A percentile compares a stretch with the other conserved stretches of the same genome.
Evolutionary conservation across 2,113 vertebrate species (phyloP).

Genomic region (Mobula hypostoma): DNA sequence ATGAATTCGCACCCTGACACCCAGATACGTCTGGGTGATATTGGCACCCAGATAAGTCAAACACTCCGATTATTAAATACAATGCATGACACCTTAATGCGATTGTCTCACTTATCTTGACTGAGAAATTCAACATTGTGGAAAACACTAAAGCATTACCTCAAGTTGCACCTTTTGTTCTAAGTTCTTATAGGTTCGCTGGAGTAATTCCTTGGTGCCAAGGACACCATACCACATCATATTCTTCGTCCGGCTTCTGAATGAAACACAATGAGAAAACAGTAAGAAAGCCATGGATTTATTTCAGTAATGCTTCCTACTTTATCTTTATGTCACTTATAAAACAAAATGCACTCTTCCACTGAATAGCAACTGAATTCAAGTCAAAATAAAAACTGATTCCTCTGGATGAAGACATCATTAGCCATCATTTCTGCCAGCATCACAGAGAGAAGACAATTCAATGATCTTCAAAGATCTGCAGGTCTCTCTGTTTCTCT

Average conservation of each 20-base stretch:
- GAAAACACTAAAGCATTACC: slow-evolving; percentile 55
- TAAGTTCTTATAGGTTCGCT: slow-evolving; percentile 94
- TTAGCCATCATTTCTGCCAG: neutral
- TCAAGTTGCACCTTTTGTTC: slow-evolving; percentile 96
- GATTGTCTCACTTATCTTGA: neutral
- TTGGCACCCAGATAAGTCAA: neutral
- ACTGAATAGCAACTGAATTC: neutral
- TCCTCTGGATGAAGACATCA: neutral
- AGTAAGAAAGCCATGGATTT: neutral
- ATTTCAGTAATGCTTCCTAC: neutral
- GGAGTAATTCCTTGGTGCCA: slow-evolving; percentile 88
- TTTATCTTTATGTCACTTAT: neutral
- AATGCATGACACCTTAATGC: neutral
- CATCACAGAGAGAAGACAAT: too few relatives aligned
- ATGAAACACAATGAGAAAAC: slow-evolving; percentile 41
- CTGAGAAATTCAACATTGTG: neutral
- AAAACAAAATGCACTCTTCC: neutral
- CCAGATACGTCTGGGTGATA: too few relatives aligned
- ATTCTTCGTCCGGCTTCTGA: slow-evolving; percentile 93
- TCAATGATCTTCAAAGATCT: too few relatives aligned
- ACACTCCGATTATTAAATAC: too few relatives aligned
- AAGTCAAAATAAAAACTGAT: neutral
- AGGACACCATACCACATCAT: slow-evolving; percentile 99
- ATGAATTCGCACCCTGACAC: neutral
- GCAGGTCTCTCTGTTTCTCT: too few relatives aligned